Evolutionary conservation across 2,888 invertebrate genomes (phyloP).

Genomic region (Calliscelio sp.): DNA sequence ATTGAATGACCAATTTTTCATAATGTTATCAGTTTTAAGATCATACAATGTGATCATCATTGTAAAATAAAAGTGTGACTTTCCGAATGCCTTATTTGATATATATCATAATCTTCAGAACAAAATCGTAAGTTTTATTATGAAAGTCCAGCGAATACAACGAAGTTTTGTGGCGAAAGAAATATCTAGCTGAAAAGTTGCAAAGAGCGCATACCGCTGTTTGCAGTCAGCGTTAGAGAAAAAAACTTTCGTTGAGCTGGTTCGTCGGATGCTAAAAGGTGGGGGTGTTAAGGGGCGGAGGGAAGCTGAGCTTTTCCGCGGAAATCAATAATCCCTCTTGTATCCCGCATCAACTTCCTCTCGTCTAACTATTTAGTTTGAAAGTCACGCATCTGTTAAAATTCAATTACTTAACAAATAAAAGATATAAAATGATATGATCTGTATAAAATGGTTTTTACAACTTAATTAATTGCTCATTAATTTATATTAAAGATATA

Average conservation of each 20-base stretch:
- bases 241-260: slow-evolving; percentile 69
- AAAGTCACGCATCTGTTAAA: slow-evolving; percentile 50
- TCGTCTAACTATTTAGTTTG: slow-evolving; percentile 44
- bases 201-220: slow-evolving; percentile 65
- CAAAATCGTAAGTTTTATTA: slow-evolving; percentile 42
- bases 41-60: too few species aligned
- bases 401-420: slow-evolving; percentile 51
- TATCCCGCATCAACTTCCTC: slow-evolving; percentile 69
- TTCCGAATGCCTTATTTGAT: slow-evolving; percentile 1
- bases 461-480: neutral
- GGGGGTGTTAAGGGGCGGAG: slow-evolving; percentile 77
- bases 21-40: too few species aligned
- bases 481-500: too few species aligned
- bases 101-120: slow-evolving; percentile 19
- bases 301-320: slow-evolving; percentile 80
- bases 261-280: slow-evolving; percentile 71
- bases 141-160: slow-evolving; percentile 42
- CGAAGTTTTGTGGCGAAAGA: slow-evolving; percentile 68
- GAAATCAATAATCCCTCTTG: slow-evolving; percentile 83
- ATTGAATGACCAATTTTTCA: too few species aligned
- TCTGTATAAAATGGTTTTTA: neutral
- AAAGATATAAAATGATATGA: slow-evolving; percentile 4
- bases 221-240: slow-evolving; percentile 68
- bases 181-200: slow-evolving; percentile 71
- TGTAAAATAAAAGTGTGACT: neutral